Evolutionary conservation across 2,113 vertebrate species (phyloP).

Genomic region (Urocynchramus pylzowi): DNA sequence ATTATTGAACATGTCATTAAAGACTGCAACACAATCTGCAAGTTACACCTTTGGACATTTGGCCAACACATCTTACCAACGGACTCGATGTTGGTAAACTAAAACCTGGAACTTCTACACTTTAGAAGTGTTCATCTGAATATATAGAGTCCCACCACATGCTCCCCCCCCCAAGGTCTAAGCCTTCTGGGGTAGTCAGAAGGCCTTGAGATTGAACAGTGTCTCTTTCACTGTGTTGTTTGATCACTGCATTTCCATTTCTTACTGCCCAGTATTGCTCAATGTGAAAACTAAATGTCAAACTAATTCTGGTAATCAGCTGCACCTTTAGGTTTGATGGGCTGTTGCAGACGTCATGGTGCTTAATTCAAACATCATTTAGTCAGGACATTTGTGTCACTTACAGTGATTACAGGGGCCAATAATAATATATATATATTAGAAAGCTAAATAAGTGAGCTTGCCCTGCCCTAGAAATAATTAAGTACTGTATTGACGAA

Average conservation of each 20-base stretch:
- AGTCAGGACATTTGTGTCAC: not conserved
- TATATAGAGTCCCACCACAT: rapidly evolving
- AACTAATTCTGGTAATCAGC: not conserved
- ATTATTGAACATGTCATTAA: not conserved
- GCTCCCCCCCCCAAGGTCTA: rapidly evolving
- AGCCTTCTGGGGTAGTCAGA: not conserved
- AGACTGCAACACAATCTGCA: not conserved
- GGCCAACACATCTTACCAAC: not conserved
- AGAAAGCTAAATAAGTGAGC: not conserved
- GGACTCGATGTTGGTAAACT: not conserved
- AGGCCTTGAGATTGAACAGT: not conserved
- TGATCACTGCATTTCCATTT: not conserved
- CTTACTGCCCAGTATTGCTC: not conserved
- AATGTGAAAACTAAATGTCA: not conserved
- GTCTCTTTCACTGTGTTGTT: not conserved
- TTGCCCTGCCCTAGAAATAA: not conserved
- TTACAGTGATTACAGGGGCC: not conserved
- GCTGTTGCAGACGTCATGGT: not conserved
- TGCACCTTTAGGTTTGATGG: not conserved
- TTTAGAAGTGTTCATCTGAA: not conserved
- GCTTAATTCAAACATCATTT: not conserved
- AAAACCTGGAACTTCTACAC: not conserved
- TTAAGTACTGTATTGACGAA: not conserved
- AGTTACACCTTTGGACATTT: not conserved
- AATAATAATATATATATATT: not conserved